Base-by-base conservation (phyloP, 2,113 vertebrate genomes). In the Mus spicilegus region DNA sequence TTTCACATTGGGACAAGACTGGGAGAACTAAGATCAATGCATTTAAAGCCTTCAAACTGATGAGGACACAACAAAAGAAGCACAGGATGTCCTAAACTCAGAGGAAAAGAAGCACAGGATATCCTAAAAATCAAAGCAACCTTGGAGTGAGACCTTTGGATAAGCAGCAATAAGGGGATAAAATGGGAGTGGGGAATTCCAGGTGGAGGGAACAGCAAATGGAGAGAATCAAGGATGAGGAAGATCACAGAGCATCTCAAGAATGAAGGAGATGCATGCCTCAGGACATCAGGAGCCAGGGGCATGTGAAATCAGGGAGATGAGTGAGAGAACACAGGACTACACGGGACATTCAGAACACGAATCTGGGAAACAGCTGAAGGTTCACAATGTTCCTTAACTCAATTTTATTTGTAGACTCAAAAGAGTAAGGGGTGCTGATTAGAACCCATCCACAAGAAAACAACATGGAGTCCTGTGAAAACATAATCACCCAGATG, bases 291-390 rank as follows among this genome's bases (percentile, higher is more conserved):
- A 22, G 72, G 85, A 72, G 51, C 17, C 54, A 63, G 39, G 19
- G 24, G 33, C 33, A 8, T 20, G 24, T 33, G 39, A 17, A 11
- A 19, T 30, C 58, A 26, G 17, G 77, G 30, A 87, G 42, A 13
- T 3, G 1, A 65, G 5, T 33, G 19, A n/a, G 33, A 54, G 30
- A 1, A 14, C 0, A 0, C 3, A 39, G 54, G 22, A 24, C 13
- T 19, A 51, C 49, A 24, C 5, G 16, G 6, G 7, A 36, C 80
- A 91, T 19, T 39, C 75, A 80, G 30, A 39, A 49, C 28, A 61
- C 51, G 7, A n/a, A 33, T 72, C 33, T 54, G 26, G 42, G 65
- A 81, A 78, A 51, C 33, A 10, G 61, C 12, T 51, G 19, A 87
- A 95, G 54, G 33, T 51, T 24, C 75, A 87, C 3, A 54, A 24